Evolutionary conservation across 2,113 vertebrate species (phyloP).

Genomic region (Passer montanus): DNA sequence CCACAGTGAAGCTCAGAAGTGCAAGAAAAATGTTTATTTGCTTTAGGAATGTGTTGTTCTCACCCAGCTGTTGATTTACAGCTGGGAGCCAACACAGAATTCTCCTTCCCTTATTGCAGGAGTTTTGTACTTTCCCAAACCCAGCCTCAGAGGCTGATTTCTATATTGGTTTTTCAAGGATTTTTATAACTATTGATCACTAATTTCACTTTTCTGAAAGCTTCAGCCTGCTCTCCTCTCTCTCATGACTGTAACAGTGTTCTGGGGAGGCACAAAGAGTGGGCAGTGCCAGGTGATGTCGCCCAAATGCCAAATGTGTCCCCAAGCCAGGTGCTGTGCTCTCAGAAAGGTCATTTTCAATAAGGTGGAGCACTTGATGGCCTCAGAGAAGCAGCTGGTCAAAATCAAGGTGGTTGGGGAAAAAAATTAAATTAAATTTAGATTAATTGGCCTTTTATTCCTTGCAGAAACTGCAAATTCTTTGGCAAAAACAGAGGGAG

Average conservation of each 20-base stretch:
- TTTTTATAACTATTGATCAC: fast-evolving
- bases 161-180: fast-evolving
- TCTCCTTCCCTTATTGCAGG: background rate
- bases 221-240: background rate
- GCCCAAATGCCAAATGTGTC: background rate
- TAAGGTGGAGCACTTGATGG: background rate
- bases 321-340: fast-evolving
- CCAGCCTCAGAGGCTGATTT: background rate
- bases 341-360: background rate
- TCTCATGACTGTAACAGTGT: fast-evolving
- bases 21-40: too few species aligned
- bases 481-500: background rate
- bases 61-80: background rate
- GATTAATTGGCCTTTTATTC: background rate
- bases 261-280: background rate
- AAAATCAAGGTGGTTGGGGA: background rate
- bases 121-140: fast-evolving
- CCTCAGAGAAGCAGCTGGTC: background rate
- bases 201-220: background rate
- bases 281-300: background rate
- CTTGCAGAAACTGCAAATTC: background rate
- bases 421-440: background rate
- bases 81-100: background rate
- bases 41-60: background rate
- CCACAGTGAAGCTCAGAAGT: background rate